Percentiles rank a stretch among this genome's conserved stretches.
Evolutionary conservation across 1,140 invertebrate species (phyloP).

Genomic region (Melanaphis sacchari): DNA sequence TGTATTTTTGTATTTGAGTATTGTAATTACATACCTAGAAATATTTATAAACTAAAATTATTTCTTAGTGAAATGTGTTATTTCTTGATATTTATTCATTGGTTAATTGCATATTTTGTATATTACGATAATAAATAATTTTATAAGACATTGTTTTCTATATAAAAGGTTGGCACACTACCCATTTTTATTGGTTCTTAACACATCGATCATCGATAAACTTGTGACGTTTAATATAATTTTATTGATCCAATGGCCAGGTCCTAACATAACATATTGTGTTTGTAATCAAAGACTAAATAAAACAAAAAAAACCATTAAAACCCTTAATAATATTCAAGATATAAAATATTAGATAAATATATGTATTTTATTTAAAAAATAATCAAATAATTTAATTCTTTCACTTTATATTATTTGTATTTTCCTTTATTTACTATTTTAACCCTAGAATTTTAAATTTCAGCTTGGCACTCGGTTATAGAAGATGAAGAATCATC

Average conservation of each 20-base stretch:
- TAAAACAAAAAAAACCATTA: not conserved
- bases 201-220: not conserved
- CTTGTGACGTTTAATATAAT: no score
- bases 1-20: no score
- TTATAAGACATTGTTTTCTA: not conserved
- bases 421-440: not conserved
- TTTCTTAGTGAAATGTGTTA: not conserved
- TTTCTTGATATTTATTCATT: not conserved
- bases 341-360: not conserved
- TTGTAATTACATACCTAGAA: no score
- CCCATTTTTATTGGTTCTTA: not conserved
- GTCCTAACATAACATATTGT: not conserved
- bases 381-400: not conserved
- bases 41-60: no score
- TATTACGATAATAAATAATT: not conserved
- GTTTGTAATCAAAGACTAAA: not conserved
- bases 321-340: not conserved
- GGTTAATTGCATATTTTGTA: not conserved
- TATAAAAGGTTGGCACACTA: not conserved
- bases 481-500: conserved; percentile 50
- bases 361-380: not conserved
- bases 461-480: conserved; percentile 53
- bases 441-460: not conserved
- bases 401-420: not conserved
- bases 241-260: no score